A percentile compares a stretch with the other conserved stretches of the same genome.
Evolutionary conservation across 2,888 invertebrate genomes (phyloP).

Genomic region (Ichneumoninae sp.): DNA sequence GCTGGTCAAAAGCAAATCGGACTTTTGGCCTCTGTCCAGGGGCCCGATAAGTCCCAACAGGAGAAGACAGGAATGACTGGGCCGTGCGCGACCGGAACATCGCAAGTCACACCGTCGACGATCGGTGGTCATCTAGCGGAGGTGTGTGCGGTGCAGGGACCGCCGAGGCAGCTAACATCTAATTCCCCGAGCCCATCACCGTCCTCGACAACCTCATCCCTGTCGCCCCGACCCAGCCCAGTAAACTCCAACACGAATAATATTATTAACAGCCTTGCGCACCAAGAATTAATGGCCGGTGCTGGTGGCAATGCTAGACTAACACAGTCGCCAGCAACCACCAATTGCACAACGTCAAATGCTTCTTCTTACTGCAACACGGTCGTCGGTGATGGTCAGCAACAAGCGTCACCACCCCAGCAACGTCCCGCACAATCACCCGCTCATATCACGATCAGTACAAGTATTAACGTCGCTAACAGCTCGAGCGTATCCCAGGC

Average conservation of each 20-base stretch:
- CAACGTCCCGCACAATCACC: conserved; percentile 76
- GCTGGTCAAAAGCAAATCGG: conserved; percentile 81
- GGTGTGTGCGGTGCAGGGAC: conserved; percentile 85
- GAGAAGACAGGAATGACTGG: conserved; percentile 77
- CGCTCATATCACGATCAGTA: conserved; percentile 76
- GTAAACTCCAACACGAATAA: conserved; percentile 76
- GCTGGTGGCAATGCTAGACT: conserved; percentile 76
- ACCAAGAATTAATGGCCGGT: conserved; percentile 77
- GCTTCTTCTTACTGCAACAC: conserved; percentile 76
- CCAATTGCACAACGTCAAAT: conserved; percentile 71
- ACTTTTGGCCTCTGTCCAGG: conserved; percentile 78
- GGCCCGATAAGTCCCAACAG: conserved; percentile 76
- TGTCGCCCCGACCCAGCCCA: conserved; percentile 82
- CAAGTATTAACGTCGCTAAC: conserved; percentile 66
- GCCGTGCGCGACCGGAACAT: conserved; percentile 69
- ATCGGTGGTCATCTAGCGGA: conserved; percentile 83
- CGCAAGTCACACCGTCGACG: conserved; percentile 70
- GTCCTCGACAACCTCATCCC: conserved; percentile 79
- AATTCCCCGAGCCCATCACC: conserved; percentile 82
- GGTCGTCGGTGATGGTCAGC: conserved; percentile 80
- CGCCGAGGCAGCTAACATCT: conserved; percentile 83
- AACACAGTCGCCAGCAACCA: conserved; percentile 79
- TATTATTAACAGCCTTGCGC: conserved; percentile 80
- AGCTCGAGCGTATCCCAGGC: conserved; percentile 68
- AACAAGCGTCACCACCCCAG: conserved; percentile 78